phyloP scores from a whole-genome alignment of 1,140 invertebrate species.

The Palaemon carinicauda region DNA sequence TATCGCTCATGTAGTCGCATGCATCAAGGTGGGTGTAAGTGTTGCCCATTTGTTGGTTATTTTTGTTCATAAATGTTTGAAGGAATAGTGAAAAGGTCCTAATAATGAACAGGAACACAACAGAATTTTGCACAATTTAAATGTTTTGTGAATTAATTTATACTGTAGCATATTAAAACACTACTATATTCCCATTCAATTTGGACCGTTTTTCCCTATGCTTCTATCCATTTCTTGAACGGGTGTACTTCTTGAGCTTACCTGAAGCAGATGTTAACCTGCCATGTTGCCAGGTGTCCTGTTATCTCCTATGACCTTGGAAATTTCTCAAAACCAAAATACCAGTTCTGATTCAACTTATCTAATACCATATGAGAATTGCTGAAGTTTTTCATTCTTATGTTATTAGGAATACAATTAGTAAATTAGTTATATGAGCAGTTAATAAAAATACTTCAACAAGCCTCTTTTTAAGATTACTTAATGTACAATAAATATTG shows the following conservation, averaged over 20 bases:
- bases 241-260: conserved; percentile 14
- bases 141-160: not conserved
- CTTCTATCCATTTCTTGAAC: conserved; percentile 21
- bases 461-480: no score
- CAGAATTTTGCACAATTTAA: no score
- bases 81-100: not conserved
- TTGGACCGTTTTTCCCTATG: not conserved
- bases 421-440: no score
- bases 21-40: not conserved
- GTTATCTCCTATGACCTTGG: conserved; percentile 13
- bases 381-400: no score
- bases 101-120: no score
- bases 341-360: not conserved
- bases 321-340: not conserved
- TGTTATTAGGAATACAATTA: no score
- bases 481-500: no score
- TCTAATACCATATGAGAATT: not conserved
- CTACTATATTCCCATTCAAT: not conserved
- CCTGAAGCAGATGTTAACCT: conserved; percentile 22
- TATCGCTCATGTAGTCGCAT: not conserved
- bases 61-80: not conserved
- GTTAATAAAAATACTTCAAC: no score
- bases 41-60: conserved; percentile 18
- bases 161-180: not conserved
- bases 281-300: conserved; percentile 5